Conservation (phyloP, 1,140 invertebrate genomes). For the Colletes gigas region DNA sequence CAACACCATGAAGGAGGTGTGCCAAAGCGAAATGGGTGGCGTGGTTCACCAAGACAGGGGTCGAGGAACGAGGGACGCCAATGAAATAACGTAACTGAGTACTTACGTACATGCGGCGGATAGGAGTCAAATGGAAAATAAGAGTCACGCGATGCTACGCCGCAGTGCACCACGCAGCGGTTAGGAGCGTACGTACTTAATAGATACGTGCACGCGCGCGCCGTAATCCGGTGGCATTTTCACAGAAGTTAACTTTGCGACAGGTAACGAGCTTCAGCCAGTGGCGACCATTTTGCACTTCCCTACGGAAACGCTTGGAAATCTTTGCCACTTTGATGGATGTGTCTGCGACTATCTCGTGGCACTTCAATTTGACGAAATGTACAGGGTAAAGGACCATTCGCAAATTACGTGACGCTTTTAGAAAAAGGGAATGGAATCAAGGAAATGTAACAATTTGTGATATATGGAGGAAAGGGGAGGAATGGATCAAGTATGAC, state of each 20-base stretch:
- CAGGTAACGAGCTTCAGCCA: constrained; percentile 5
- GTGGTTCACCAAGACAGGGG: constrained; percentile 1
- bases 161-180: constrained; percentile 60
- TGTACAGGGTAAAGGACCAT: too few relatives aligned
- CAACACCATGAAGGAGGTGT: constrained; percentile 31
- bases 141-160: constrained; percentile 64
- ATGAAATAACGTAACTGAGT: constrained; percentile 49
- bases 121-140: constrained; percentile 61
- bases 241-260: constrained; percentile 1
- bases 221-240: constrained; percentile 42
- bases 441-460: too few relatives aligned
- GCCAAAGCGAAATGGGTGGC: constrained; percentile 19
- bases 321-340: background rate
- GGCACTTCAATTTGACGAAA: too few relatives aligned
- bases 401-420: too few relatives aligned
- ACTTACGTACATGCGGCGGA: constrained; percentile 45
- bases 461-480: too few relatives aligned
- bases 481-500: too few relatives aligned
- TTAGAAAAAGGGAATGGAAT: too few relatives aligned
- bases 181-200: constrained; percentile 45
- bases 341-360: too few relatives aligned
- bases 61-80: background rate
- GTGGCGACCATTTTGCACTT: background rate
- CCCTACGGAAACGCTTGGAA: background rate
- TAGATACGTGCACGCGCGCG: constrained; percentile 32